These are phyloP conservation scores for Octomys mimax DNA, from an alignment of 2,797 vertebrate genomes.

Conservation along the genomic window DNA sequence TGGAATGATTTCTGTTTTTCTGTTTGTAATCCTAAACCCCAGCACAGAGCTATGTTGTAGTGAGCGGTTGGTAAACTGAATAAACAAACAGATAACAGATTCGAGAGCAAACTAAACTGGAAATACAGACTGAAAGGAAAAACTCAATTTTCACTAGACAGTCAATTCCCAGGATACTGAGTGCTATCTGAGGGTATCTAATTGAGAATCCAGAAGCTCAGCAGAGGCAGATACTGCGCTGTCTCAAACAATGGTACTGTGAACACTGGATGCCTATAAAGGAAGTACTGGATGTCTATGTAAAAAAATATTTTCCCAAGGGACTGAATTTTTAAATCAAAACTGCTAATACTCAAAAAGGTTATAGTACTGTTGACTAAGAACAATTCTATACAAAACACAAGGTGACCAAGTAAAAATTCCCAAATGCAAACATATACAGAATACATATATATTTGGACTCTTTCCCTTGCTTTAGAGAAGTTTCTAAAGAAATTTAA, in stretches of 20 bases:
- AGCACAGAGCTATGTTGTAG: neutral
- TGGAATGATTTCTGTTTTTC: constrained; percentile 53
- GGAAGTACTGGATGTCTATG: neutral
- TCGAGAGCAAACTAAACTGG: neutral
- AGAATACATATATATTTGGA: neutral
- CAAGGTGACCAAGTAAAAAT: constrained; percentile 17
- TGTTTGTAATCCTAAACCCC: neutral
- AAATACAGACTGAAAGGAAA: constrained; percentile 7
- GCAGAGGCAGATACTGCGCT: neutral
- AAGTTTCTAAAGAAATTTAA: constrained; percentile 36
- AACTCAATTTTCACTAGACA: neutral
- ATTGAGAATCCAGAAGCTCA: neutral
- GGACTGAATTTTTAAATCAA: neutral
- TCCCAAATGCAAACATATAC: constrained; percentile 31
- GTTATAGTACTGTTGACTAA: neutral
- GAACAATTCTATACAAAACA: constrained; percentile 18
- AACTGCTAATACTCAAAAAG: constrained; percentile 11
- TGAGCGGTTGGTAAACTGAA: neutral
- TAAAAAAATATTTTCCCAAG: neutral
- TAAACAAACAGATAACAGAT: neutral
- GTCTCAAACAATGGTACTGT: neutral
- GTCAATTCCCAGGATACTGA: neutral
- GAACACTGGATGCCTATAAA: neutral
- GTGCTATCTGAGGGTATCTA: neutral
- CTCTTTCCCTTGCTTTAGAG: neutral